These are phyloP conservation scores for Caenorhabditis latens DNA, from an alignment of 1,140 invertebrate species.

Conservation along the genomic window DNA sequence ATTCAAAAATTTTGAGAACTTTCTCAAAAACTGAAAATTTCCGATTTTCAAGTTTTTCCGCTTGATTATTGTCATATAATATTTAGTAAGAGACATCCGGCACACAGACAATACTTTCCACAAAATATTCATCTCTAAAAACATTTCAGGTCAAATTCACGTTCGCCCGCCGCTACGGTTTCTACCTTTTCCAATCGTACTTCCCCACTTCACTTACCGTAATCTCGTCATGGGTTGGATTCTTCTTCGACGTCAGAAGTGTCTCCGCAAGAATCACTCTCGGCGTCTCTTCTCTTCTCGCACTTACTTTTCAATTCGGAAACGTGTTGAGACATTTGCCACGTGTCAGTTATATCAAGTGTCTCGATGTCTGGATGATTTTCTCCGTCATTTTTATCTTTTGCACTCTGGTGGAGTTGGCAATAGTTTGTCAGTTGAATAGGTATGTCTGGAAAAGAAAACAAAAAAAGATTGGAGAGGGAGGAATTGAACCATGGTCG, in stretches of 20 bases:
- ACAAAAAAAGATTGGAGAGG: not conserved
- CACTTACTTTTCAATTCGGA: constrained; percentile 77
- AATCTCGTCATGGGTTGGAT: constrained; percentile 76
- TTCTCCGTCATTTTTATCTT: constrained; percentile 76
- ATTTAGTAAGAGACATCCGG: too few relatives aligned
- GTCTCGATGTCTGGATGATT: constrained; percentile 78
- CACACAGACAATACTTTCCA: too few relatives aligned
- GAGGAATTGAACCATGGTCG: too few relatives aligned
- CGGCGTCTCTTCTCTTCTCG: constrained; percentile 74
- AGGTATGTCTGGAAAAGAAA: constrained; percentile 35
- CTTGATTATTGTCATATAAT: not conserved
- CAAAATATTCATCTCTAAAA: too few relatives aligned
- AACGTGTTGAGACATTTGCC: constrained; percentile 77
- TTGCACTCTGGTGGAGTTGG: constrained; percentile 75
- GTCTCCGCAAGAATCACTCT: constrained; percentile 77
- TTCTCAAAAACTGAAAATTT: not conserved
- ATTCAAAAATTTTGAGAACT: not conserved
- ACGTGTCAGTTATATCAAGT: constrained; percentile 77
- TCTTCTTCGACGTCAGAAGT: constrained; percentile 76
- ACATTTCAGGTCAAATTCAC: constrained; percentile 76
- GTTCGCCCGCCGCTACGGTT: constrained; percentile 77
- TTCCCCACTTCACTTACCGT: constrained; percentile 77
- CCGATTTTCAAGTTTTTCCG: not conserved
- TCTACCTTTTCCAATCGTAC: constrained; percentile 77
- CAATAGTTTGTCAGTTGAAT: constrained; percentile 76